Evolutionary conservation across 1,140 invertebrate species (phyloP), one percentile per base, ranked within the genome.

Genomic region (Diabrotica virgifera): DNA sequence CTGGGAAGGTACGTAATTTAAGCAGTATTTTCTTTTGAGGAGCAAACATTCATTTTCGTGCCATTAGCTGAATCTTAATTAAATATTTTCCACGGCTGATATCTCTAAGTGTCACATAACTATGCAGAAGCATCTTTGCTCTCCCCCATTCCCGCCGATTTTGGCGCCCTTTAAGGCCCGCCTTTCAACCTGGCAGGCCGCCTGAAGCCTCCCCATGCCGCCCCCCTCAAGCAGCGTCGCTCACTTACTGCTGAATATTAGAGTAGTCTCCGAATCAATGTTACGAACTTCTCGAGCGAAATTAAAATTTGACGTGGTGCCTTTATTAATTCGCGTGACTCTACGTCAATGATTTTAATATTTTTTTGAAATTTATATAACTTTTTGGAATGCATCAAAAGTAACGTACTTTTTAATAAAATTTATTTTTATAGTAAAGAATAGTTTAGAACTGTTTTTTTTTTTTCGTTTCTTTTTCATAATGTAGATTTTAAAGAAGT

Each of bases 71-170:
- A 76, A 76, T 74, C 75, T 76, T 76, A 76, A 76, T 76, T 76
- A 76, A 76, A 76, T 76, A 76, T 71, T 76, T 76, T 76, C 72
- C 52, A 67, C 65, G 62, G 67, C 67, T 69, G 72, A 76, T 76
- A 76, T 76, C 75, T 76, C 73, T 64, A 75, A 75, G 75, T 75
- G 74, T 76, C 75, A 76, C 75, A 73, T 73, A 76, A 76, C 72
- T 74, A 76, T 76, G 75, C 72, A 69, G 69, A 56, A 70, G 67
- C 68, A 62, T 62, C 61, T 62, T 62, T 54, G 35, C 52, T 14
- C 61, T 55, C 52, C 11, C 46, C 40, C n/a, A 24, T 36, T 5
- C 59, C 40, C 59, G 5, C 54, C 12, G 54, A 14, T 56, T 24
- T 6, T 12, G 56, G 9, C 11, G 36, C 56, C 35, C 56, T 60